Conservation (phyloP, 2,113 vertebrate species). For the Casuarius casuarius region DNA sequence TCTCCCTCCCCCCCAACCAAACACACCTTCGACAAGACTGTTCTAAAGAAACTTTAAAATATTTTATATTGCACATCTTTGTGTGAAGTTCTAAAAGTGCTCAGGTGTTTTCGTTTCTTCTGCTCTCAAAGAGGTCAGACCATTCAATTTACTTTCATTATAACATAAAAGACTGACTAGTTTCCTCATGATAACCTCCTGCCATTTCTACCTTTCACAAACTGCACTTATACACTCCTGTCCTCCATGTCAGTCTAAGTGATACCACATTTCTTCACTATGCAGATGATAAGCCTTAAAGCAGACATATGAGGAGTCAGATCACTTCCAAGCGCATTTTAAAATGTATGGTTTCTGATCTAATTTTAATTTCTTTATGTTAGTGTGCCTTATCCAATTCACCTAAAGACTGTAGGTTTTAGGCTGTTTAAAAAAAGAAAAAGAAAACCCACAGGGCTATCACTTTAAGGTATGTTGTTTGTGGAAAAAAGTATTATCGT, state of each 20-base stretch:
- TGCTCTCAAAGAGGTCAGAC: not conserved
- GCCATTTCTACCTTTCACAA: not conserved
- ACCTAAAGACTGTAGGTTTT: not conserved
- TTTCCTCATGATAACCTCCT: not conserved
- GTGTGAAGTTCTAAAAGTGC: not conserved
- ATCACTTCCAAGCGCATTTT: not conserved
- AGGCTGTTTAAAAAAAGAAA: not conserved
- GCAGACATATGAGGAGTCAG: not conserved
- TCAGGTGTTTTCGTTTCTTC: not conserved
- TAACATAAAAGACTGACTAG: not conserved
- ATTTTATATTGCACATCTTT: not conserved
- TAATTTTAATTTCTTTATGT: not conserved
- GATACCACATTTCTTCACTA: constrained; percentile 11
- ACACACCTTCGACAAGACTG: rapidly evolving
- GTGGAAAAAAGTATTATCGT: not conserved
- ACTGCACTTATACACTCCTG: not conserved
- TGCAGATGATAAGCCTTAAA: not conserved
- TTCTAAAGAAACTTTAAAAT: not conserved
- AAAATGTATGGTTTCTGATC: not conserved
- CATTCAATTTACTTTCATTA: not conserved
- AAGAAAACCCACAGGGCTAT: not conserved
- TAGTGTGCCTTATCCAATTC: not conserved
- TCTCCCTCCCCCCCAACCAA: not conserved
- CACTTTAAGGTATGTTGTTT: not conserved
- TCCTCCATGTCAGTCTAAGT: not conserved